phyloP scores from a whole-genome alignment of 2,888 invertebrate genomes.

The Lasioglossum oenotherae region DNA sequence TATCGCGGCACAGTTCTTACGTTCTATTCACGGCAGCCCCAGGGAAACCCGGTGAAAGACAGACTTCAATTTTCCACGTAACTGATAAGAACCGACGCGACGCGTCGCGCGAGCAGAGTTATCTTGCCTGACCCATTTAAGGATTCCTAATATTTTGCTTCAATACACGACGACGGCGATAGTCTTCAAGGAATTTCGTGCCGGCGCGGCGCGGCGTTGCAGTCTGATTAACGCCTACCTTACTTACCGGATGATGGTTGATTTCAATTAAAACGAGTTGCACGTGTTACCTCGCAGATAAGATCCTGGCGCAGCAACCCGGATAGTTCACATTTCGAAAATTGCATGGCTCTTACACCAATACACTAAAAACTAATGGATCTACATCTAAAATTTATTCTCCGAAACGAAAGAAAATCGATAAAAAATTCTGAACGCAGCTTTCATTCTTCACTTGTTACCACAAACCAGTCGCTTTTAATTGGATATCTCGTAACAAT shows the following conservation, averaged over 20 bases:
- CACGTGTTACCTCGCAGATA: not conserved
- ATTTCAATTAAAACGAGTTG: not conserved
- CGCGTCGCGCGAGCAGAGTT: constrained; percentile 15
- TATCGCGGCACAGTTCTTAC: constrained; percentile 60
- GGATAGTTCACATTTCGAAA: not conserved
- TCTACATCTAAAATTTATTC: not conserved
- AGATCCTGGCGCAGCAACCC: not conserved
- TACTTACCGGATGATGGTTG: not conserved
- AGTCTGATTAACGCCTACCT: not conserved
- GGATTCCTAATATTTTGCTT: constrained; percentile 14
- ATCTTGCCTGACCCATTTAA: constrained; percentile 43
- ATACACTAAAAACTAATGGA: no score
- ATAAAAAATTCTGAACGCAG: not conserved
- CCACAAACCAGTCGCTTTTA: not conserved
- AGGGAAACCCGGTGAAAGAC: constrained; percentile 46
- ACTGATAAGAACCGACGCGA: constrained; percentile 35
- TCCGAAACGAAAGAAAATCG: not conserved
- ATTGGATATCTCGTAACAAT: not conserved
- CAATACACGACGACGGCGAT: not conserved
- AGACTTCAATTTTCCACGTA: constrained; percentile 48
- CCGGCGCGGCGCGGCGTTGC: no score
- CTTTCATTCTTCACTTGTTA: not conserved
- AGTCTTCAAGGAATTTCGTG: not conserved
- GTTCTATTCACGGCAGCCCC: constrained; percentile 34
- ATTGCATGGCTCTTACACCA: no score